A percentile compares a stretch with the other conserved stretches of the same genome.
Evolutionary conservation across 2,797 vertebrate genomes (phyloP).

Genomic region (Heterohyrax brucei): DNA sequence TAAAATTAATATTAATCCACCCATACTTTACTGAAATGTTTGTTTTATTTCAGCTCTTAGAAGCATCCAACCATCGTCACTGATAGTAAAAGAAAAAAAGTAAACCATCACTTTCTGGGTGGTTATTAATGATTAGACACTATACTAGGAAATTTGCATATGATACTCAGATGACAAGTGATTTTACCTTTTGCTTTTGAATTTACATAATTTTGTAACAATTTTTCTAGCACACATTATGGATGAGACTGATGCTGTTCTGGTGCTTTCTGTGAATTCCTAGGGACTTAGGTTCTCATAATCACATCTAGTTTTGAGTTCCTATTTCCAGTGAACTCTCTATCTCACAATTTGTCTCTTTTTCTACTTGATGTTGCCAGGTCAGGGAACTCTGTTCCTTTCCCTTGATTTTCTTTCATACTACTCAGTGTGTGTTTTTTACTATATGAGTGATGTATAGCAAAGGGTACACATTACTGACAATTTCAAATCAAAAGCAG

Average conservation of each 20-base stretch:
- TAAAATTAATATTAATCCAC: conserved; percentile 40
- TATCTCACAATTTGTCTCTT: neutral
- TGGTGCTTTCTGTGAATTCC: conserved; percentile 29
- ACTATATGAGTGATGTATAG: neutral
- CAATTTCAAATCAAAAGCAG: neutral
- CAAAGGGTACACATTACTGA: neutral
- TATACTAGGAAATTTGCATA: neutral
- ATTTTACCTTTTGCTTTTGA: conserved; percentile 43
- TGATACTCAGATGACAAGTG: neutral
- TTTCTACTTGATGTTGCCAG: conserved; percentile 20
- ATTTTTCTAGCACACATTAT: conserved; percentile 16
- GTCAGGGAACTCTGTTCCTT: neutral
- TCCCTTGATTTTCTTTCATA: conserved; percentile 25
- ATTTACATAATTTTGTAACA: conserved; percentile 18
- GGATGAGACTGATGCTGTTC: neutral
- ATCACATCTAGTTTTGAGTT: conserved; percentile 48
- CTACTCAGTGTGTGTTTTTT: neutral
- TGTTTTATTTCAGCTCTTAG: conserved; percentile 63
- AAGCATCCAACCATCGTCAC: neutral
- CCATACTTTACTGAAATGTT: conserved; percentile 21
- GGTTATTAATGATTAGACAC: conserved; percentile 60
- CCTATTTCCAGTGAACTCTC: conserved; percentile 48
- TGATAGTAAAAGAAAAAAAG: neutral
- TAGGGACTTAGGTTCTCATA: neutral
- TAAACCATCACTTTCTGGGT: neutral